Conservation (phyloP, 2,113 vertebrate species). For the Istiophorus platypterus region DNA sequence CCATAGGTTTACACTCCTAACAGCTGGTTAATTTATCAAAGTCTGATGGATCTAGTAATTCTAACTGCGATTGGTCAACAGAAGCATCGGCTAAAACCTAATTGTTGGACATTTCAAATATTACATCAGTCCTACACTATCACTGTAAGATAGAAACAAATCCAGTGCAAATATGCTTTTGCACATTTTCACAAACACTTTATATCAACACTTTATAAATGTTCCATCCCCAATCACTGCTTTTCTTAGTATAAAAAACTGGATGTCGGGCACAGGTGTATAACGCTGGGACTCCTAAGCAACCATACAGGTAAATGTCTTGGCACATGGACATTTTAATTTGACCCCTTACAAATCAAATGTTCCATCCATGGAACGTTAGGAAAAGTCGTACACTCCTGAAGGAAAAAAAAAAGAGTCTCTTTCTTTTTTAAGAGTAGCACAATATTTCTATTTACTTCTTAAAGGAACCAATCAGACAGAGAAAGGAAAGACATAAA, state of each 20-base stretch:
- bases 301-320: slow-evolving; percentile 4
- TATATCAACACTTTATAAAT: background rate
- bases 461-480: slow-evolving; percentile 47
- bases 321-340: slow-evolving; percentile 30
- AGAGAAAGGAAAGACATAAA: slow-evolving; percentile 63
- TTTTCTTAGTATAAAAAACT: background rate
- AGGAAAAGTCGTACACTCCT: slow-evolving; percentile 13
- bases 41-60: background rate
- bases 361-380: slow-evolving; percentile 3
- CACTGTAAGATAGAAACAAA: background rate
- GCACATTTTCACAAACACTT: slow-evolving; percentile 6
- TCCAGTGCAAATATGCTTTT: background rate
- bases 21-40: background rate
- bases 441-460: background rate
- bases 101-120: background rate
- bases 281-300: slow-evolving; percentile 7
- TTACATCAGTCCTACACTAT: background rate
- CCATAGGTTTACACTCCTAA: background rate
- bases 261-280: background rate
- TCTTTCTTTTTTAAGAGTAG: background rate
- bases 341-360: slow-evolving; percentile 15
- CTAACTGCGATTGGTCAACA: background rate
- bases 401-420: background rate
- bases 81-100: slow-evolving; percentile 2
- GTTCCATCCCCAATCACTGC: background rate